Conservation (phyloP, 2,888 invertebrate genomes). For the Nomada fucata region DNA sequence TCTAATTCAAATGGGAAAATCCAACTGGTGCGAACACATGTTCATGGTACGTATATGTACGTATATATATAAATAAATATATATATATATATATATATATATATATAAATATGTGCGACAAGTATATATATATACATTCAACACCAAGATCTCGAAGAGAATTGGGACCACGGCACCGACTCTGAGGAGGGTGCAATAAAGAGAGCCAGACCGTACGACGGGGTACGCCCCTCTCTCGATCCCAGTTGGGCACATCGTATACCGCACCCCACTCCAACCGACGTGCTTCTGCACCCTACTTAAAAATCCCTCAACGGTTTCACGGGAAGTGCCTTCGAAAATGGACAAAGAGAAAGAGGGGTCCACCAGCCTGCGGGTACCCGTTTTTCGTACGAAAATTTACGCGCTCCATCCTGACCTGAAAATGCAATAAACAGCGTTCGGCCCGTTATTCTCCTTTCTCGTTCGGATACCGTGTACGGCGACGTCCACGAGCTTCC, state of each 20-base stretch:
- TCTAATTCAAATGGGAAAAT: conserved; percentile 61
- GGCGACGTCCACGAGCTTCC: conserved; percentile 20
- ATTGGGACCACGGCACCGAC: conserved; percentile 34
- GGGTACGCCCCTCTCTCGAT: conserved; percentile 13
- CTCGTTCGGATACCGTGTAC: conserved; percentile 3
- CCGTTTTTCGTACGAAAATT: conserved; percentile 58
- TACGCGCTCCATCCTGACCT: conserved; percentile 40
- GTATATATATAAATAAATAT: background rate
- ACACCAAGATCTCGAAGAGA: conserved; percentile 22
- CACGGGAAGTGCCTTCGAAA: conserved; percentile 53
- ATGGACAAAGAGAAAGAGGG: conserved; percentile 48
- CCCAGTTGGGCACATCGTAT: background rate
- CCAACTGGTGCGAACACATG: conserved; percentile 25
- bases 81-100: background rate
- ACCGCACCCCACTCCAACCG: conserved; percentile 15
- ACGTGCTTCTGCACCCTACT: conserved; percentile 51
- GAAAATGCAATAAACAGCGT: conserved; percentile 43
- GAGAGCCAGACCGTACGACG: conserved; percentile 24
- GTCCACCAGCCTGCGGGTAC: conserved; percentile 39
- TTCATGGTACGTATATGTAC: conserved; percentile 14
- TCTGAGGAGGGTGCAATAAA: conserved; percentile 52
- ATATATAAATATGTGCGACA: no score
- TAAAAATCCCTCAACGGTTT: conserved; percentile 52
- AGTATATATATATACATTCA: no score
- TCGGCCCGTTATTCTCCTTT: conserved; percentile 53